Percentiles rank a stretch among this genome's conserved stretches.
Conservation (phyloP, 2,888 invertebrate genomes). For the Oscheius sp. region DNA sequence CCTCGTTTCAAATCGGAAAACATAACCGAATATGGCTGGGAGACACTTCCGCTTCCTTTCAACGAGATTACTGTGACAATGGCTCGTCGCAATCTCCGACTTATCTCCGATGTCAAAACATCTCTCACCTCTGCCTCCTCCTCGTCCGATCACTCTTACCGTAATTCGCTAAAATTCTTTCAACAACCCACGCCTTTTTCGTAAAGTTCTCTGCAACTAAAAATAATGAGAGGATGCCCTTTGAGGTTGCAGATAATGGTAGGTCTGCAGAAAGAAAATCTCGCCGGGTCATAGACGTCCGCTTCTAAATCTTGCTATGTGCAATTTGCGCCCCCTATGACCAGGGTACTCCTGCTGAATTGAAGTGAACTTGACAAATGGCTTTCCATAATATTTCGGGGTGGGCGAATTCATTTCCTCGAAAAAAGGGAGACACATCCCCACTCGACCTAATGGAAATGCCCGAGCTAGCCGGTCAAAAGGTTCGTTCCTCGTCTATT, state of each 20-base stretch:
- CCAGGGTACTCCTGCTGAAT: too few species aligned
- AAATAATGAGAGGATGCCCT: too few species aligned
- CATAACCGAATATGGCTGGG: constrained; percentile 1
- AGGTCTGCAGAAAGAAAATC: neutral
- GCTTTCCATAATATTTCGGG: neutral
- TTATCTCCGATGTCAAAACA: neutral
- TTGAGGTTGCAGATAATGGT: too few species aligned
- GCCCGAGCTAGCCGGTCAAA: neutral
- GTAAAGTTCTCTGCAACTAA: too few species aligned
- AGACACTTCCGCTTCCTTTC: neutral
- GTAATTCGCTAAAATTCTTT: too few species aligned
- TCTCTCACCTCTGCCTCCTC: neutral
- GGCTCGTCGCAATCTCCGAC: neutral
- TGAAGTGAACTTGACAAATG: neutral
- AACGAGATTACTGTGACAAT: neutral
- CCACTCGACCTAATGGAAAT: constrained; percentile 19
- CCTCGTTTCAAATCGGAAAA: neutral
- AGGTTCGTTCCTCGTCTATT: constrained; percentile 1
- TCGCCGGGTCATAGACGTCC: neutral
- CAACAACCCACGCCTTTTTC: too few species aligned
- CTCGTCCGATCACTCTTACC: neutral
- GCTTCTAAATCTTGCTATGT: too few species aligned
- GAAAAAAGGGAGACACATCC: neutral
- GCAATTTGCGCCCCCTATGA: too few species aligned
- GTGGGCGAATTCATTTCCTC: constrained; percentile 6